These are phyloP conservation scores for Galbula dea DNA, from an alignment of 2,113 vertebrate species.

Conservation along the genomic window DNA sequence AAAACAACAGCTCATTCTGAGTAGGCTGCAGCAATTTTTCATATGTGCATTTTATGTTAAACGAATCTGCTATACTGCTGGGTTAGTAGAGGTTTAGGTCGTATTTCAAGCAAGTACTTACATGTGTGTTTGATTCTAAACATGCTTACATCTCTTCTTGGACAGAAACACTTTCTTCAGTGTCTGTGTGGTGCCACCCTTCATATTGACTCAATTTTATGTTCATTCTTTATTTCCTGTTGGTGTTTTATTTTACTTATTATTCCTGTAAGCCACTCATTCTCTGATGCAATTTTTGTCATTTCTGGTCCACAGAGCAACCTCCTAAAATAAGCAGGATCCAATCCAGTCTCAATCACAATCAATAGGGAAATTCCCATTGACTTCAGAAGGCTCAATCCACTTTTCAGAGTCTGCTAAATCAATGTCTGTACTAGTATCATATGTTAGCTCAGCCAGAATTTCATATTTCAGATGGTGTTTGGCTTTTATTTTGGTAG, in stretches of 20 bases:
- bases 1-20: slow-evolving; percentile 1
- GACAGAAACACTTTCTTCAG: slow-evolving; percentile 54
- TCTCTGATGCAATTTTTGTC: slow-evolving; percentile 48
- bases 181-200: slow-evolving; percentile 43
- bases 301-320: slow-evolving; percentile 9
- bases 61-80: slow-evolving; percentile 13
- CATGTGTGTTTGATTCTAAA: slow-evolving; percentile 57
- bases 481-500: slow-evolving; percentile 61
- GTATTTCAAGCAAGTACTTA: slow-evolving; percentile 48
- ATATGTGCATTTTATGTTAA: slow-evolving; percentile 29
- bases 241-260: slow-evolving; percentile 38
- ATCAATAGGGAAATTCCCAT: slow-evolving; percentile 29
- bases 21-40: neutral
- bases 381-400: neutral
- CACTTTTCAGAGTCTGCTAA: neutral
- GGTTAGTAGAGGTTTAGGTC: slow-evolving; percentile 27
- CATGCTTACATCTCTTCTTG: neutral
- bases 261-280: slow-evolving; percentile 49
- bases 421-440: neutral
- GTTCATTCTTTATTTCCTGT: slow-evolving; percentile 55
- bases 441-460: neutral
- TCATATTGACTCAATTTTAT: slow-evolving; percentile 53
- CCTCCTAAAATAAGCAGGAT: slow-evolving; percentile 12
- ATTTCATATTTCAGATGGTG: neutral
- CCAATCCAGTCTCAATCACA: neutral